Evolutionary conservation across 37 sponge, comb jelly and placozoan genomes (phyloP), one percentile per base, ranked within the genome.

Genomic region (Bolinopsis microptera): DNA sequence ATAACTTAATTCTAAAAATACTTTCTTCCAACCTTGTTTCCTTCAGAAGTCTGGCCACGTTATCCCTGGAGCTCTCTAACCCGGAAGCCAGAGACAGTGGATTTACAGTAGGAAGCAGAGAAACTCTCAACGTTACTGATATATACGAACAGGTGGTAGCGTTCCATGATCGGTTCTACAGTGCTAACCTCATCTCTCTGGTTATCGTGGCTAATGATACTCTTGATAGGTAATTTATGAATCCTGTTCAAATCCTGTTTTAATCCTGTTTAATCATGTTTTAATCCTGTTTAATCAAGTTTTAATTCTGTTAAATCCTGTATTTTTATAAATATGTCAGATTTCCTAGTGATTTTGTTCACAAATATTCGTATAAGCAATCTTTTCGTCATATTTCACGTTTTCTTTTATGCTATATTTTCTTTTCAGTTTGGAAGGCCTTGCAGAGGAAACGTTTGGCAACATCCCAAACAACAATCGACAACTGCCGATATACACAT

Each of bases 131-230:
- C 28, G 24, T 41, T 25, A 86, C 61, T 38, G 90, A 34, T 1
- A 86, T 86, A 13, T 9, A n/a, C n/a, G 90, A 86, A 21, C 9
- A 86, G 26, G 61, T 25, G 0, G 5, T 41, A 2, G 48, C 8
- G 27, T 86, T 86, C 28, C 90, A 86, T 27, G 61, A 86, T 27
- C 8, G 61, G 3, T 86, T 41, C 61, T 86, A 86, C 90, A 86
- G 90, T 40, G 90, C 38, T 9, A 86, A 86, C 28, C 25, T 86
- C 28, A 86, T 86, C 16, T 33, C 34, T 0, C 1, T 86, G 9
- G 90, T 25, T 3, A 48, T 41, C 1, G 61, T 86, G 1, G 41
- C 90, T 41, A 40, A 86, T 27, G 36, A 36, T 0, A 28, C 40
- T n/a, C 48, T 86, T 9, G 90, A 86, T 30, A 86, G 90, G 90